These are phyloP conservation scores for Metellina segmentata DNA, from an alignment of 2,888 invertebrate species.

Conservation along the genomic window DNA sequence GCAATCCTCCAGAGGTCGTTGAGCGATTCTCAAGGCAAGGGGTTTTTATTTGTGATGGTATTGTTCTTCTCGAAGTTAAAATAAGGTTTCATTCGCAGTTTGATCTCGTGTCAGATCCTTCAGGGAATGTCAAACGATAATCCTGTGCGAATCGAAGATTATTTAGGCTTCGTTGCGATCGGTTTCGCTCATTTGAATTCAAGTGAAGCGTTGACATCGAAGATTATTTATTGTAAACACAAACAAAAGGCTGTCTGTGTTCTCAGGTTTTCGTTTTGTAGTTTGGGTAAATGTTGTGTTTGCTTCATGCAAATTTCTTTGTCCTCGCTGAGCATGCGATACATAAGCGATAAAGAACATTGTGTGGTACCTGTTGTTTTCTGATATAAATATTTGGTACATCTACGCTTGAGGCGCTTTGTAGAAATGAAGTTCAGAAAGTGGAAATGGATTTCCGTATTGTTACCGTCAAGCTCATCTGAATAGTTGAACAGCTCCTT, in stretches of 20 bases:
- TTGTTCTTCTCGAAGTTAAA: conserved; percentile 68
- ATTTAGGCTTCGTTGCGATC: conserved; percentile 49
- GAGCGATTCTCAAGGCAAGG: conserved; percentile 73
- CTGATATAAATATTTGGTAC: neutral
- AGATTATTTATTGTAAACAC: conserved; percentile 66
- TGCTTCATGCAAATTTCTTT: conserved; percentile 55
- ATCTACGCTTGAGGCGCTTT: conserved; percentile 3
- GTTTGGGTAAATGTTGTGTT: conserved; percentile 1
- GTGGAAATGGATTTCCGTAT: no score
- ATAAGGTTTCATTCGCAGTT: conserved; percentile 63
- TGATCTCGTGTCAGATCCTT: conserved; percentile 59
- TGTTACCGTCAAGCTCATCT: no score
- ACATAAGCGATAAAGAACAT: conserved; percentile 10
- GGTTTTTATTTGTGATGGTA: conserved; percentile 34
- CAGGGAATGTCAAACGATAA: conserved; percentile 39
- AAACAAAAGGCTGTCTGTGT: conserved; percentile 56
- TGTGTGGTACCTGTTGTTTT: neutral
- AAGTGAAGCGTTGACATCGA: conserved; percentile 36
- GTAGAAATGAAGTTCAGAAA: neutral
- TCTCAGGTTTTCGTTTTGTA: conserved; percentile 31
- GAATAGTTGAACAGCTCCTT: no score
- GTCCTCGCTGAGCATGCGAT: conserved; percentile 3
- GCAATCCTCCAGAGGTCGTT: conserved; percentile 68
- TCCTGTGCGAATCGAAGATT: conserved; percentile 60
- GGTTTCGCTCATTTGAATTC: conserved; percentile 30